These are phyloP conservation scores for Andrena marginata DNA, from an alignment of 2,888 invertebrate genomes.

Conservation along the genomic window DNA sequence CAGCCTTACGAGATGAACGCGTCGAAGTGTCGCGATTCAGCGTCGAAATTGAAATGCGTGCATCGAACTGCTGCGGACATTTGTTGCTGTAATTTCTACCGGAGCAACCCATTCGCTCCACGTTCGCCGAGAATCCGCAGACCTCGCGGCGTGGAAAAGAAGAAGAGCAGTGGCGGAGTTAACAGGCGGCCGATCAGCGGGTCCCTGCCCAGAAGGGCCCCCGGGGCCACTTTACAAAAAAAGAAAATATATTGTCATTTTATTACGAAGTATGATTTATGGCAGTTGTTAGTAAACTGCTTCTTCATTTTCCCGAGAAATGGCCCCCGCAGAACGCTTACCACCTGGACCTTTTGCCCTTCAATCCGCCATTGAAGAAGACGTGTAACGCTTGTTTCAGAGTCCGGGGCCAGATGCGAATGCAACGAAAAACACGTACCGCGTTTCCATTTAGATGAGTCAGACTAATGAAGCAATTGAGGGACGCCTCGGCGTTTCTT, in stretches of 20 bases:
- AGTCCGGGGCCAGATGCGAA: neutral
- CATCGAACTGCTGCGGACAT: neutral
- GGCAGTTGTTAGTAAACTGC: too few relatives aligned
- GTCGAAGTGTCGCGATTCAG: constrained; percentile 6
- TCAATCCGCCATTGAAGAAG: too few relatives aligned
- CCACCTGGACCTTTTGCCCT: too few relatives aligned
- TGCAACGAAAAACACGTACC: neutral
- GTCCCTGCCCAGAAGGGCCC: too few relatives aligned
- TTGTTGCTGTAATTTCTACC: too few relatives aligned
- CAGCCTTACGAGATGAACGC: constrained; percentile 8
- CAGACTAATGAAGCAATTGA: neutral
- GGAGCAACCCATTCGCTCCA: too few relatives aligned
- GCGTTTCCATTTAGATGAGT: neutral
- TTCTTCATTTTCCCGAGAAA: too few relatives aligned
- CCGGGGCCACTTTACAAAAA: too few relatives aligned
- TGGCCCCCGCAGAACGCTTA: too few relatives aligned
- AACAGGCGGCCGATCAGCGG: too few relatives aligned
- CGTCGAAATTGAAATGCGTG: constrained; percentile 16
- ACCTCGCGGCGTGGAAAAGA: neutral
- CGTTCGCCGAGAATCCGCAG: neutral
- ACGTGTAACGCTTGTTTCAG: neutral
- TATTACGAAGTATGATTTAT: too few relatives aligned
- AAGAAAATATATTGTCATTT: too few relatives aligned
- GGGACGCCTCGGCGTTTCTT: neutral
- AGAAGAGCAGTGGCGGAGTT: neutral